Conservation (phyloP, 2,888 invertebrate genomes). For the Tachina grossa region DNA sequence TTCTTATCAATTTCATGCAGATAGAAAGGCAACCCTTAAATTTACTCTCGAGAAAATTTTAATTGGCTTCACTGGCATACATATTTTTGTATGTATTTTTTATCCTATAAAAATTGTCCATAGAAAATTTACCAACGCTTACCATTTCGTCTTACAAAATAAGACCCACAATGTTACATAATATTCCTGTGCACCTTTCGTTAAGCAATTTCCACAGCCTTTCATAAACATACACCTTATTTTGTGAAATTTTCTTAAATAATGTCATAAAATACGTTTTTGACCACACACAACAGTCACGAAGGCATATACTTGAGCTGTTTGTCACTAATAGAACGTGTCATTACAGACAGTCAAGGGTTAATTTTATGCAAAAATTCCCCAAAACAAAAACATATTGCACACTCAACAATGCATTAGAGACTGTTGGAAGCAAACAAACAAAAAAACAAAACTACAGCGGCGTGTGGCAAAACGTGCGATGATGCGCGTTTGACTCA, state of each 20-base stretch:
- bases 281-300: slow-evolving; percentile 47
- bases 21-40: too few species aligned
- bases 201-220: background rate
- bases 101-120: too few species aligned
- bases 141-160: too few species aligned
- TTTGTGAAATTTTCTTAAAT: background rate
- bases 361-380: slow-evolving; percentile 64
- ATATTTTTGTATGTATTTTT: too few species aligned
- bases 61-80: too few species aligned
- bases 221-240: background rate
- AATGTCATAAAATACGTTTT: background rate
- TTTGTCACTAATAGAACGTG: slow-evolving; percentile 58
- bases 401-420: slow-evolving; percentile 15
- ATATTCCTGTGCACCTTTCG: background rate
- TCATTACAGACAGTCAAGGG: slow-evolving; percentile 65
- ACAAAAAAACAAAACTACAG: slow-evolving; percentile 2
- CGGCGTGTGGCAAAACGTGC: slow-evolving; percentile 70
- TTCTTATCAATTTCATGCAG: too few species aligned
- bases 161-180: background rate
- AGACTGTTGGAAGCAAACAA: background rate
- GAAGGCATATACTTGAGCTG: slow-evolving; percentile 11
- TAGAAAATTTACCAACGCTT: too few species aligned
- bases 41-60: too few species aligned
- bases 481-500: slow-evolving; percentile 72
- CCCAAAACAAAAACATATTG: background rate